These are phyloP conservation scores for Fulmarus glacialis DNA, from an alignment of 2,113 vertebrate species.

Conservation along the genomic window DNA sequence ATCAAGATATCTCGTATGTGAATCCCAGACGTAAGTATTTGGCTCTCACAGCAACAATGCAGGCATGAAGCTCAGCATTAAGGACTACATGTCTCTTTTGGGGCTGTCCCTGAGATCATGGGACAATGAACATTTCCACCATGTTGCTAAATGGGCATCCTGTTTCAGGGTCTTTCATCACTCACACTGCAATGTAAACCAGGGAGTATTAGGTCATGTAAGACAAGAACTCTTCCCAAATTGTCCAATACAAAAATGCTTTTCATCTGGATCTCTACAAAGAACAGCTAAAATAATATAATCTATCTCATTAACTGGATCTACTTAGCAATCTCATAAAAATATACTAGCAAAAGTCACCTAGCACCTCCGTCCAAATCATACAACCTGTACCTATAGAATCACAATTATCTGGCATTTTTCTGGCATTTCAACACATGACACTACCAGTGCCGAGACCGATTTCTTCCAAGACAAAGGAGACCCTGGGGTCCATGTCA, in stretches of 20 bases:
- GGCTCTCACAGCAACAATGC: background rate
- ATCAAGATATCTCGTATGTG: background rate
- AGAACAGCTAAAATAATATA: background rate
- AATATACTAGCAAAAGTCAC: background rate
- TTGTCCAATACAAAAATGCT: accelerated
- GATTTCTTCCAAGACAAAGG: background rate
- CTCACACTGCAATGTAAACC: background rate
- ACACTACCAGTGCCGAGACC: background rate
- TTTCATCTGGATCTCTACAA: background rate
- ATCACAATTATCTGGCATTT: background rate
- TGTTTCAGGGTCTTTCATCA: background rate
- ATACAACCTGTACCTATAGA: background rate
- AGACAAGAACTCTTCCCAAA: background rate
- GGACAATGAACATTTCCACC: background rate
- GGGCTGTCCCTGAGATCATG: background rate
- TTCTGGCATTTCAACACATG: background rate
- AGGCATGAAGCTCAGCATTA: background rate
- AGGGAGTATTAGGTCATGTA: background rate
- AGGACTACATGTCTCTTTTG: background rate
- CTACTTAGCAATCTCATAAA: background rate
- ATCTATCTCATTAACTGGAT: background rate
- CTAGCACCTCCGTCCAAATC: background rate
- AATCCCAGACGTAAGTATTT: background rate
- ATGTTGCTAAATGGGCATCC: background rate
- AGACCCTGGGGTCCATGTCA: background rate